Conservation (phyloP, 2,113 vertebrate genomes). For the Laticauda colubrina region DNA sequence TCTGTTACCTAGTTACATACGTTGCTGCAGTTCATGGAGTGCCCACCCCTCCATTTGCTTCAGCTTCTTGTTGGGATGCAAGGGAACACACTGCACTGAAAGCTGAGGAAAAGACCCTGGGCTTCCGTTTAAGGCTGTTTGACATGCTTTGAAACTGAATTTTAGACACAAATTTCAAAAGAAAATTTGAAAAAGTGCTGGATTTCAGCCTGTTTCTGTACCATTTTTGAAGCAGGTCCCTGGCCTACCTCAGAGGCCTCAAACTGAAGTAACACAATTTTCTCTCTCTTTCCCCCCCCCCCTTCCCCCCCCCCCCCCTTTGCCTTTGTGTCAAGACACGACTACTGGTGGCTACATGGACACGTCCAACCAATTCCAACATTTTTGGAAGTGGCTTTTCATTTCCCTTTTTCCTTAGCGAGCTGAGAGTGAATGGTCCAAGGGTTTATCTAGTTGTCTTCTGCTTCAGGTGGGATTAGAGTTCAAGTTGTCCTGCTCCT, state of each 20-base stretch:
- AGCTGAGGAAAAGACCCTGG: not conserved
- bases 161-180: not conserved
- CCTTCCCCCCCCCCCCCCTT: accelerated
- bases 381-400: not conserved
- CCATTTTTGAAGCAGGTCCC: not conserved
- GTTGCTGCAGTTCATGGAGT: not conserved
- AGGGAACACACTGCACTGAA: not conserved
- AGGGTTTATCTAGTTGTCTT: not conserved
- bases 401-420: not conserved
- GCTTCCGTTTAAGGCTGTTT: not conserved
- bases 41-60: no score
- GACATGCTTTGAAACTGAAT: not conserved
- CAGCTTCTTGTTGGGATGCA: not conserved
- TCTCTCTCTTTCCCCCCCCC: not conserved
- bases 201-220: not conserved
- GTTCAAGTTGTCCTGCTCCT: not conserved
- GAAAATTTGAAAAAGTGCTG: not conserved
- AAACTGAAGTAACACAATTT: not conserved
- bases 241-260: not conserved
- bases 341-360: not conserved
- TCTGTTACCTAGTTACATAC: not conserved
- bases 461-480: not conserved
- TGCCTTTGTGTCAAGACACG: not conserved
- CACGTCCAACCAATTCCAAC: not conserved
- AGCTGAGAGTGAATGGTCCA: not conserved